phyloP scores from a whole-genome alignment of 2,113 vertebrate genomes.

The Grantiella picta region DNA sequence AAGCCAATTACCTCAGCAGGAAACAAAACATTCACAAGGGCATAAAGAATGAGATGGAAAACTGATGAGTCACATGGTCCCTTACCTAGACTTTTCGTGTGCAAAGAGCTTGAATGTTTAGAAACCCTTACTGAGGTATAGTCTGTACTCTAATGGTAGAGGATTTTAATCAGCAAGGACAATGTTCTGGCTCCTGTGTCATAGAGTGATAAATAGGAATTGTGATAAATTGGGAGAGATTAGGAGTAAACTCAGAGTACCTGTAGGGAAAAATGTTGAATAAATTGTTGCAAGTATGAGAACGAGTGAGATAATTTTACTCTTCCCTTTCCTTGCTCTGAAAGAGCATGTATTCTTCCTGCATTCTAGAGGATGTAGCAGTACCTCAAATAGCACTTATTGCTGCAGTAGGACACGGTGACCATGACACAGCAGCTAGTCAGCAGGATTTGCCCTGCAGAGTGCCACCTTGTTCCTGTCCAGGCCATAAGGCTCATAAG shows the following conservation, averaged over 20 bases:
- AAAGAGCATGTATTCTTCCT: background rate
- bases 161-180: background rate
- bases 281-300: background rate
- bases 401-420: constrained; percentile 23
- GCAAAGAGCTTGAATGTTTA: background rate
- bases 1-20: background rate
- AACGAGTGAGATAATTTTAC: background rate
- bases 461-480: background rate
- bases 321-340: background rate
- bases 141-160: background rate
- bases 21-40: background rate
- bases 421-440: constrained; percentile 52
- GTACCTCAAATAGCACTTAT: background rate
- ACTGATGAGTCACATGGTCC: background rate
- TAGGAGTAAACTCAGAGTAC: background rate
- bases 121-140: background rate
- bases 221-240: background rate
- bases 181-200: background rate
- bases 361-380: background rate
- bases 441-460: constrained; percentile 39
- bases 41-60: background rate
- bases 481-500: background rate
- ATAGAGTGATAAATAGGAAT: background rate
- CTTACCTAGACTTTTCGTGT: background rate
- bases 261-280: background rate